These are phyloP conservation scores for Leptonema lineaticorne DNA, from an alignment of 1,140 invertebrate species.

Conservation along the genomic window DNA sequence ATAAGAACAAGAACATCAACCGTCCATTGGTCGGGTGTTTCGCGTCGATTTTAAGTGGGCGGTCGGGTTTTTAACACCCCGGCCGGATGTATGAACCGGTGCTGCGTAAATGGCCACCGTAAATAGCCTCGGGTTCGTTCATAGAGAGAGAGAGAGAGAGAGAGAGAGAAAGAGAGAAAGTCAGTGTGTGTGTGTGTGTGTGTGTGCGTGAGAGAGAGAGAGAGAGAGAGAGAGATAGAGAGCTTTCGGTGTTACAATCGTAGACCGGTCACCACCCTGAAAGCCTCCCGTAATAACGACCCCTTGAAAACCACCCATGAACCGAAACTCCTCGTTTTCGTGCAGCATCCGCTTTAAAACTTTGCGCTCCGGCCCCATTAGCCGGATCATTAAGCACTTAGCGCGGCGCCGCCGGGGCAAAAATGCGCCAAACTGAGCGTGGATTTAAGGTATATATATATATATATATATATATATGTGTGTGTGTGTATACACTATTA, in stretches of 20 bases:
- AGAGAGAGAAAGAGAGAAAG: no score
- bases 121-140: conserved; percentile 19
- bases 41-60: neutral
- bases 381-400: conserved; percentile 28
- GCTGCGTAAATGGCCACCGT: conserved; percentile 21
- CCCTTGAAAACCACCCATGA: neutral
- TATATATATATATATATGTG: no score
- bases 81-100: neutral
- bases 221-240: no score
- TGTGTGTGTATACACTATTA: no score
- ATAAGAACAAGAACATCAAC: no score
- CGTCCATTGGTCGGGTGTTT: neutral
- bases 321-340: neutral
- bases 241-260: no score
- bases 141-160: no score
- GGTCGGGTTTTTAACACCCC: conserved; percentile 3
- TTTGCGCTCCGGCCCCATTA: conserved; percentile 24
- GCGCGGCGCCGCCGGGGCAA: conserved; percentile 12
- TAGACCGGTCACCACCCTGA: neutral
- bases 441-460: no score
- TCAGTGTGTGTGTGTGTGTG: no score
- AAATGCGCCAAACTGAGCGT: conserved; percentile 19
- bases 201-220: no score
- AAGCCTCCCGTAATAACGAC: neutral
- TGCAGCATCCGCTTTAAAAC: conserved; percentile 20